A percentile compares a stretch with the other conserved stretches of the same genome.
Conservation (phyloP, 2,113 vertebrate genomes). For the Aythya baeri region DNA sequence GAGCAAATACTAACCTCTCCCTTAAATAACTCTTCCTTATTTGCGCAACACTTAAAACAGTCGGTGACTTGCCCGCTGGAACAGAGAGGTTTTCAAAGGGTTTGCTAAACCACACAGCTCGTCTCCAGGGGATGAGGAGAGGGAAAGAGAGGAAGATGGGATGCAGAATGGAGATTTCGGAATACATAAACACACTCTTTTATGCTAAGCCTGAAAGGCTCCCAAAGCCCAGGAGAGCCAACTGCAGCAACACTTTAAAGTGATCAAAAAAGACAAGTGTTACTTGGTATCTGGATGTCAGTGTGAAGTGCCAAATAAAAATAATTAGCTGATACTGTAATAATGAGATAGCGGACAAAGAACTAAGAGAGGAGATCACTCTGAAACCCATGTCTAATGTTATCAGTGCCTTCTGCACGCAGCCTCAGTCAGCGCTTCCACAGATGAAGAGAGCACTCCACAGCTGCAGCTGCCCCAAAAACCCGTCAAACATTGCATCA, state of each 20-base stretch:
- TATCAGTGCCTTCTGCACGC: neutral
- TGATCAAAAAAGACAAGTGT: neutral
- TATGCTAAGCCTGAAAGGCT: constrained; percentile 19
- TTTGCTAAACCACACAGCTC: neutral
- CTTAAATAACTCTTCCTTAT: neutral
- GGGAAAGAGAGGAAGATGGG: neutral
- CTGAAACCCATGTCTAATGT: neutral
- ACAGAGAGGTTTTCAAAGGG: constrained; percentile 1
- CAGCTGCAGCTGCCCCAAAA: neutral
- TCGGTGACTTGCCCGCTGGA: neutral
- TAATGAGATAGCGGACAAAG: neutral
- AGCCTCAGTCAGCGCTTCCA: accelerated
- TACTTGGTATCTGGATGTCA: neutral
- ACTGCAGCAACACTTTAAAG: neutral
- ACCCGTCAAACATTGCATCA: accelerated
- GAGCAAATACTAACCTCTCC: neutral
- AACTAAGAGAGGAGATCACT: neutral
- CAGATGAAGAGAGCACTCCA: neutral
- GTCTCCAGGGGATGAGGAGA: neutral
- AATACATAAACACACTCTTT: constrained; percentile 6
- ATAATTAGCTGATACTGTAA: neutral
- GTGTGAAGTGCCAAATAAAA: constrained; percentile 20
- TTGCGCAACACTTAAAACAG: neutral
- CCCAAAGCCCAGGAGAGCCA: constrained; percentile 13
- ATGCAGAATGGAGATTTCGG: neutral